Conservation (phyloP, 2,888 invertebrate species). For the Thymelicus acteon region DNA sequence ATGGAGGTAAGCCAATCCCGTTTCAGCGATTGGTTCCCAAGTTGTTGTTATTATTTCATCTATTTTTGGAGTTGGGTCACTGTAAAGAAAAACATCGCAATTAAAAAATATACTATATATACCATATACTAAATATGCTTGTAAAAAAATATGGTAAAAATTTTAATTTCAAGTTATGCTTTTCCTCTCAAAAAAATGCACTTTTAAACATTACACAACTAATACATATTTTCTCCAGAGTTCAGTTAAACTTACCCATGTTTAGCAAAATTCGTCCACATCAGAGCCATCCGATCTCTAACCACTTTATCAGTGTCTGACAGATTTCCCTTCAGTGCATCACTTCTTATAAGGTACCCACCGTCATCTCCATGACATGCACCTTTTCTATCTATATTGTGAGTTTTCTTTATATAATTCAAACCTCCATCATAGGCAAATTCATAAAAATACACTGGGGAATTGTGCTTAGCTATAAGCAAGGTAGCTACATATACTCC, state of each 20-base stretch:
- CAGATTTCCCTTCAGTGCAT: conserved; percentile 52
- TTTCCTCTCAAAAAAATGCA: too few species aligned
- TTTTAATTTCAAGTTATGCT: too few species aligned
- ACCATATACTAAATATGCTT: background rate
- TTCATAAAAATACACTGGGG: conserved; percentile 83
- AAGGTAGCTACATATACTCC: conserved; percentile 65
- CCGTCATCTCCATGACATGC: conserved; percentile 86
- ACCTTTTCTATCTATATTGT: conserved; percentile 74
- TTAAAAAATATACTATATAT: background rate
- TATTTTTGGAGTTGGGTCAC: conserved; percentile 68
- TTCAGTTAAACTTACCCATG: conserved; percentile 65
- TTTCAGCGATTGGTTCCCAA: conserved; percentile 66
- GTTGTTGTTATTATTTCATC: conserved; percentile 56
- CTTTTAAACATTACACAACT: too few species aligned
- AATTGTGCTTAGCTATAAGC: conserved; percentile 62
- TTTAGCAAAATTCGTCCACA: conserved; percentile 88
- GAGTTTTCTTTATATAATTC: conserved; percentile 77
- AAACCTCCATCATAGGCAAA: conserved; percentile 84
- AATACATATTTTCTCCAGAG: too few species aligned
- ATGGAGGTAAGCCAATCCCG: conserved; percentile 56
- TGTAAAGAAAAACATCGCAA: conserved; percentile 48
- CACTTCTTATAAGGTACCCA: conserved; percentile 81
- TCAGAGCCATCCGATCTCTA: conserved; percentile 71
- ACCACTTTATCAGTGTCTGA: conserved; percentile 64
- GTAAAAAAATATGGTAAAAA: too few species aligned